Evolutionary conservation across 2,888 invertebrate genomes (phyloP), one percentile per base, ranked within the genome.

Genomic region (Dione juno): DNA sequence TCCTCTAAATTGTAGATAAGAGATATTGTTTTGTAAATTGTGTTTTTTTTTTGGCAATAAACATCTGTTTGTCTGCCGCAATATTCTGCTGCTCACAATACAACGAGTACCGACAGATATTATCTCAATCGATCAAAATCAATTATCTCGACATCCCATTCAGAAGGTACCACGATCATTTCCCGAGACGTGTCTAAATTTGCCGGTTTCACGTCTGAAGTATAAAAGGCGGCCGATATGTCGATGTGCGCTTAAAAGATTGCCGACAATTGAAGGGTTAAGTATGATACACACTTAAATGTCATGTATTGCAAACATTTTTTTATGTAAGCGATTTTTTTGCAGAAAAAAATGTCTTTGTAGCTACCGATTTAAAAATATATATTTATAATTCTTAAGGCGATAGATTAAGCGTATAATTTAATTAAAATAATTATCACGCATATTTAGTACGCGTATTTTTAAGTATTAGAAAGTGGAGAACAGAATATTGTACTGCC

Each of bases 61-160:
- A 5, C 35, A 28, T 43, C 41, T 43, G 59, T 21, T 21, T 21
- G 41, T 59, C 37, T 63, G 37, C 63, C 63, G 54, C 67, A 50
- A 11, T 9, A 50, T 21, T 48, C 41, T 41, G 57, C 57, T n/a
- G n/a, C n/a, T n/a, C n/a, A 57, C 63, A 64, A 67, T 67, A 66
- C 63, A 41, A 50, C 19, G 6, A 50, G 19, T 19, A 57, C 5
- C 57, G 10, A 57, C 16, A 57, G 71, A 68, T 61, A 53, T 53
- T 48, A 73, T 73, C 73, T 70, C 61, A 59, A 73, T 73, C 73
- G 65, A 70, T 73, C 73, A 68, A 65, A 48, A 70, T 73, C 73
- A 40, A 68, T 71, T 67, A 68, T 68, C 65, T 53, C 48, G 28
- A 35, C 63, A 64, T 64, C 50, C 64, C 37, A 64, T 64, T 50